Base-by-base conservation (phyloP, 2,797 vertebrate species). In the Prunella strophiata region DNA sequence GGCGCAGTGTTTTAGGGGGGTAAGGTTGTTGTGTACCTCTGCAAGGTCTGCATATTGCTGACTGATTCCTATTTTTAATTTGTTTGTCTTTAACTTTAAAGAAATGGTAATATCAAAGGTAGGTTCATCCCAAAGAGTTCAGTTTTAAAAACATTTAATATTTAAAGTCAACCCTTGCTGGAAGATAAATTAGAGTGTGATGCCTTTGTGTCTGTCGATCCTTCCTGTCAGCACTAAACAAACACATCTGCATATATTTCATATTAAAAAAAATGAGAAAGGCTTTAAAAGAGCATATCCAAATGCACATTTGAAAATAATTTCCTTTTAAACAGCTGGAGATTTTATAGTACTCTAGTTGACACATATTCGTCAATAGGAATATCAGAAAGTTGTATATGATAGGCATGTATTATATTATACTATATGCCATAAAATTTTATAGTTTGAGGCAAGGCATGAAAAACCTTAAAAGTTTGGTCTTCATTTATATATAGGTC, bases 261-360 rank as follows among this genome's bases (percentile, higher is more conserved):
- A 34, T 54, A 72, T 51, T 71, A 2, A 40, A 94, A 94, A 74
- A 40, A 62, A 18, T 3, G 10, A 11, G 11, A 55, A 55, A 72
- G 25, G 9, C 14, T 89, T 80, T 76, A 77, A 86, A 94, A 93
- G 61, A 51, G 26, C 58, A n/a, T 72, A 68, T 79, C 57, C 73
- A 93, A 85, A 85, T 7, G 21, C 59, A 74, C 55, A 75, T 78
- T 88, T 70, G 68, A 89, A 89, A 96, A 91, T 52, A 0, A 91
- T 92, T 86, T 91, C 71, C 16, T 45, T 82, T 87, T 32, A 92
- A 94, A 76, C 66, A 95, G 70, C 45, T 94, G 87, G 66, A 52
- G 70, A 85, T 93, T 96, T 96, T 88, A 85, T 92, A 93, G 36
- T 25, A 58, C 51, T 36, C 70, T 58, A 50, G 61, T 82, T 91